A percentile compares a stretch with the other conserved stretches of the same genome.
phyloP scores from a whole-genome alignment of 2,888 invertebrate species.

The Drosophila stalkeri region DNA sequence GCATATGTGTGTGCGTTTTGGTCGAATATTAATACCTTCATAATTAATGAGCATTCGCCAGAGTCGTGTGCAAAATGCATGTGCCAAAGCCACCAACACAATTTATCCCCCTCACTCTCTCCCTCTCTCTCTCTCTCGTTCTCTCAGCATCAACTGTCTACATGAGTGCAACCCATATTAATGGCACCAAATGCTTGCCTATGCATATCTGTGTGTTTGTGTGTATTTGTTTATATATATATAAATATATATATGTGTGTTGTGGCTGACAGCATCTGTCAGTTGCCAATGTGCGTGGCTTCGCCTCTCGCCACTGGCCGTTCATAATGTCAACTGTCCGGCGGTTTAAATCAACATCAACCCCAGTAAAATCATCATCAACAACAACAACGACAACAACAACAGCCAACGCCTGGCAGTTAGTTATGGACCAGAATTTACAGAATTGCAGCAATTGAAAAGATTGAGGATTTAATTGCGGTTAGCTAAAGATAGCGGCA shows the following conservation, averaged over 20 bases:
- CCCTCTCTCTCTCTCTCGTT: not conserved
- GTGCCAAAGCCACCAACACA: constrained; percentile 63
- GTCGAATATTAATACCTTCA: constrained; percentile 80
- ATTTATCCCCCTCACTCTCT: constrained; percentile 8
- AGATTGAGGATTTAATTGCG: not conserved
- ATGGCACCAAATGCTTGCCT: constrained; percentile 32
- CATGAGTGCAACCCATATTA: constrained; percentile 51
- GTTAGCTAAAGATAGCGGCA: not conserved
- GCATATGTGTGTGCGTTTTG: constrained; percentile 44
- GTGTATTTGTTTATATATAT: constrained; percentile 35
- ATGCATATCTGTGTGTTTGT: constrained; percentile 14
- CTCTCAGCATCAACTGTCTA: not conserved
- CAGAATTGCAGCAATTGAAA: not conserved
- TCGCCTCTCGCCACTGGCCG: constrained; percentile 21
- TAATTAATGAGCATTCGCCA: constrained; percentile 79
- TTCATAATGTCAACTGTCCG: constrained; percentile 67
- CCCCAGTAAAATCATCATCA: constrained; percentile 12
- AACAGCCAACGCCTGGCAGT: not conserved
- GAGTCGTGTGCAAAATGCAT: constrained; percentile 72
- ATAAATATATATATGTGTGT: constrained; percentile 33
- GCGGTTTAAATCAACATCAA: constrained; percentile 67
- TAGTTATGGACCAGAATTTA: constrained; percentile 3
- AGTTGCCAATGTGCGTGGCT: constrained; percentile 67
- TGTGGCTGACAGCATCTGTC: constrained; percentile 81
- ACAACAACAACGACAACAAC: not conserved